A percentile compares a stretch with the other conserved stretches of the same genome.
phyloP scores from a whole-genome alignment of 1,140 invertebrate genomes.

The Caenorhabditis tropicalis region DNA sequence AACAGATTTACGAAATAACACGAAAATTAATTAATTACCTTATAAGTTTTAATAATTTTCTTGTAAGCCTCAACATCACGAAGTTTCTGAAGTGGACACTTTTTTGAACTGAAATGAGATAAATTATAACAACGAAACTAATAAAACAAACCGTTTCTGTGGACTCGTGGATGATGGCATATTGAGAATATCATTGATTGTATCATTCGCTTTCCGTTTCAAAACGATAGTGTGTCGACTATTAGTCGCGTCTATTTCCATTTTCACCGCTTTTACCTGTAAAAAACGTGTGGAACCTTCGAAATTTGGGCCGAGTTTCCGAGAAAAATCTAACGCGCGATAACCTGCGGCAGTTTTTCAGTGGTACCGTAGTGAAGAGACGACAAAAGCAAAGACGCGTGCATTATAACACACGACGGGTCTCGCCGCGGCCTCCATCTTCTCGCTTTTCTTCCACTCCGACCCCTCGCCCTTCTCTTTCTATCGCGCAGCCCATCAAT shows the following conservation, averaged over 20 bases:
- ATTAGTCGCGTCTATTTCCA: not conserved
- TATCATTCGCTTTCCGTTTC: constrained; percentile 6
- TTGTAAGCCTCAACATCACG: not conserved
- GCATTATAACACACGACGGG: not conserved
- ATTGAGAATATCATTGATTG: not conserved
- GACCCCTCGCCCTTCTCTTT: not conserved
- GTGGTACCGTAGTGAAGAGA: constrained; percentile 29
- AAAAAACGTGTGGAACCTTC: not conserved
- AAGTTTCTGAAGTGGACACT: not conserved
- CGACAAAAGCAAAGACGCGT: not conserved
- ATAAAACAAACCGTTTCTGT: not conserved
- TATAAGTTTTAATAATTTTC: constrained; percentile 29
- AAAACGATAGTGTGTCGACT: not conserved
- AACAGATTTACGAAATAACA: too few relatives aligned
- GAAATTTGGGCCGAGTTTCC: not conserved
- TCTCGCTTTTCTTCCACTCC: constrained; percentile 16
- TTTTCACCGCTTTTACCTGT: not conserved
- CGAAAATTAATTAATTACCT: not conserved
- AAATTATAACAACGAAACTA: not conserved
- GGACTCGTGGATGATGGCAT: not conserved
- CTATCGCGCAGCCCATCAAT: constrained; percentile 43
- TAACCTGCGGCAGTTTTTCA: constrained; percentile 6
- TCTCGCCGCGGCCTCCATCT: constrained; percentile 8
- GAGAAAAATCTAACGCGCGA: not conserved
- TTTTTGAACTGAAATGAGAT: not conserved